These are phyloP conservation scores for Marcusenius ussheri DNA, from an alignment of 2,113 vertebrate species.

Conservation along the genomic window DNA sequence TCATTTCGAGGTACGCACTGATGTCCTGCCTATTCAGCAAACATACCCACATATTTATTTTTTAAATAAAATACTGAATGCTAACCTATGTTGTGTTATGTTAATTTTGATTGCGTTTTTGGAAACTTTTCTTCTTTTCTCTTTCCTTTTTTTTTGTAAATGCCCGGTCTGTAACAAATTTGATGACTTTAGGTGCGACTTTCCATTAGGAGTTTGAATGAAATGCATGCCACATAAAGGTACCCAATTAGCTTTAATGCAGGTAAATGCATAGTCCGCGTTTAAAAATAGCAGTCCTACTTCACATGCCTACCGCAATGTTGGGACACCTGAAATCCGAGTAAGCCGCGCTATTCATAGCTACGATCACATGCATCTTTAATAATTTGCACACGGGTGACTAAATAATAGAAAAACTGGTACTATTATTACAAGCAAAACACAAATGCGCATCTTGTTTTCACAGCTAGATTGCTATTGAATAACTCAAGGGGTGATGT, in stretches of 20 bases:
- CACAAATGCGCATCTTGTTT: neutral
- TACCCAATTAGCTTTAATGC: conserved; percentile 22
- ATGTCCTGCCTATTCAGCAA: neutral
- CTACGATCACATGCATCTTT: conserved; percentile 32
- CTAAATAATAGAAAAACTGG: conserved; percentile 24
- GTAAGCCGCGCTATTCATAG: conserved; percentile 31
- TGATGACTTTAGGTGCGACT: neutral
- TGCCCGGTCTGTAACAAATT: neutral
- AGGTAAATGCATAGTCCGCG: conserved; percentile 9
- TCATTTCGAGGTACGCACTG: neutral
- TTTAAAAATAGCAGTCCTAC: conserved; percentile 28
- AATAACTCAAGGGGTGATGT: neutral
- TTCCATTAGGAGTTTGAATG: neutral
- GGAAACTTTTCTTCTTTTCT: neutral
- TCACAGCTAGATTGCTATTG: conserved; percentile 4
- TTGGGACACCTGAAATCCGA: conserved; percentile 34
- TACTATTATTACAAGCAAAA: conserved; percentile 16
- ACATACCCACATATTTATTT: neutral
- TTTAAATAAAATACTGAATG: neutral
- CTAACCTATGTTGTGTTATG: neutral
- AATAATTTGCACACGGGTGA: conserved; percentile 25
- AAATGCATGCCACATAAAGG: neutral
- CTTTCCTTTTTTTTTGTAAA: neutral
- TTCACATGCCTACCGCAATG: conserved; percentile 18
- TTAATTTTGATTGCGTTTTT: neutral